Evolutionary conservation across 2,113 vertebrate genomes (phyloP), one percentile per base, ranked within the genome.

Genomic region (Eretmochelys imbricata): DNA sequence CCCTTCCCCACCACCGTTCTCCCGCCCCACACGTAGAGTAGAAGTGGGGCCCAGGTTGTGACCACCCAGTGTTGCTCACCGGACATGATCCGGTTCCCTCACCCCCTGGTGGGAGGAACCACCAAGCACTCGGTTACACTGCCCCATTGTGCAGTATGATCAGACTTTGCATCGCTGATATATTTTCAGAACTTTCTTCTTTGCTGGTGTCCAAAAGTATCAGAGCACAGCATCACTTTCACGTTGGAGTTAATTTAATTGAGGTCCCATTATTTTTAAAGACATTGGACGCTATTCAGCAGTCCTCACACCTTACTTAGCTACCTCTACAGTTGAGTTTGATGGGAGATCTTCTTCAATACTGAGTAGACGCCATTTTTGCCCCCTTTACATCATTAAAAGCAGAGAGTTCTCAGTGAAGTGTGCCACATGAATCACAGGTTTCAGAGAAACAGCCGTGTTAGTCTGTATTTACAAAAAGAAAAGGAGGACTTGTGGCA

Each of bases 281-380:
- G 48, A 80, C 75, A 65, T 89, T 96, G 96, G 96, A 97, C 83
- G 57, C 42, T 91, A 95, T 97, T 96, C 97, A 97, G 92, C 88
- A 95, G 90, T 42, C 87, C 92, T 97, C 87, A 96, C 87, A 85
- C 57, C 83, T 94, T 92, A 80, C 38, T 1, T 57, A 92, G 83
- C 57, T 96, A 79, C 80, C 94, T 87, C 94, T 95, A 85, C 75
- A 46, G 83, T 92, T 6, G 10, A 96, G 92, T 96, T 96, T 96
- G 79, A 93, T 83, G 89, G 82, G 50, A 95, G 96, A 97, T 96
- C 93, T 89, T 96, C 94, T 91, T 96, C 85, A 97, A 96, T 96
- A 93, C n/a, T 0, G 0, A 48, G 89, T 96, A 94, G 80, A 89
- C 51, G 89, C 69, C n/a, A 84, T 94, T 91, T 79, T 57, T 92